Evolutionary conservation across 2,888 invertebrate genomes (phyloP).

Genomic region (Eupithecia inturbata): DNA sequence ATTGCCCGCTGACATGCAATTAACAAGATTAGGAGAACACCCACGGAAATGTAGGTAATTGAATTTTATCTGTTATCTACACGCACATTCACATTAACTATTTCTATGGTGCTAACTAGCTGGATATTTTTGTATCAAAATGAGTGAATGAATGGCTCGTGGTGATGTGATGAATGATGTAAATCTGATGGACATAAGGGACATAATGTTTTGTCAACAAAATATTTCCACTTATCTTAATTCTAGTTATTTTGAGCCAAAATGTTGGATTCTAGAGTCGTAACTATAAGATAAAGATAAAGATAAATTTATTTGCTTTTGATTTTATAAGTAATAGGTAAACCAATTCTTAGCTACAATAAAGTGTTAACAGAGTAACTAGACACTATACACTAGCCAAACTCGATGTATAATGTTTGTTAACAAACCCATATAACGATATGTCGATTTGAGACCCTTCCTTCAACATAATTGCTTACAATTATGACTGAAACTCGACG

Average conservation of each 20-base stretch:
- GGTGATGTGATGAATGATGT: conserved; percentile 24
- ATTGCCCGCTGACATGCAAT: conserved; percentile 40
- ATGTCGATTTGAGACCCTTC: too few species aligned
- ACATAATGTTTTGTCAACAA: neutral
- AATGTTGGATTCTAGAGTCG: neutral
- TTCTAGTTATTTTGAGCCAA: neutral
- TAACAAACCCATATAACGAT: too few species aligned
- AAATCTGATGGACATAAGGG: too few species aligned
- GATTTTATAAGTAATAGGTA: too few species aligned
- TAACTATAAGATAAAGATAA: too few species aligned
- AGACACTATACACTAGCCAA: too few species aligned
- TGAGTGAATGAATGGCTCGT: conserved; percentile 26
- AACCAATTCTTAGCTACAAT: too few species aligned
- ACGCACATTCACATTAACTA: conserved; percentile 41
- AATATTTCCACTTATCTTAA: neutral
- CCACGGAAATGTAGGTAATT: conserved; percentile 61
- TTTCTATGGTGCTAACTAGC: conserved; percentile 32
- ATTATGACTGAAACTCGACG: too few species aligned
- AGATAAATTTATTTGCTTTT: too few species aligned
- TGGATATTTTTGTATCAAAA: conserved; percentile 21
- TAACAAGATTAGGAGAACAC: conserved; percentile 52
- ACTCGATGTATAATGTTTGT: too few species aligned
- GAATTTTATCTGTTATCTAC: conserved; percentile 55
- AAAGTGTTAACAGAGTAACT: too few species aligned
- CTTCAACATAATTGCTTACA: too few species aligned